Evolutionary conservation across 2,113 vertebrate species (phyloP), one percentile per base, ranked within the genome.

Genomic region (Urocynchramus pylzowi): DNA sequence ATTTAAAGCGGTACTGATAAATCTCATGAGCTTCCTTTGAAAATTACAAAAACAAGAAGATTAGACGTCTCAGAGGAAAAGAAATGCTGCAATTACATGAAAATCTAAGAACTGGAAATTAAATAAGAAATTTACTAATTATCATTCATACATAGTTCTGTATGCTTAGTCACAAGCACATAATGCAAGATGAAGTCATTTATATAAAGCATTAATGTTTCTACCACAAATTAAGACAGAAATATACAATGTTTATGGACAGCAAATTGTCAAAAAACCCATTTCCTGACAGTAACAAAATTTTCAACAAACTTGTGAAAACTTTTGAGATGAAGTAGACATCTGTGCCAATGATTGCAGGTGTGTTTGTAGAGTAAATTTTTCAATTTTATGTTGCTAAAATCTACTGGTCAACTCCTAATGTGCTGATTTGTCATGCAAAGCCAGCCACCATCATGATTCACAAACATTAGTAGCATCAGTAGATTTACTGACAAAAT

Each of bases 1-100:
- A 95, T 64, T 5, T 97, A 85, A 97, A 98, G 53, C 49, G 93
- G 49, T 94, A 92, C 33, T 69, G 42, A 52, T 97, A 97, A 81
- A 95, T 93, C 84, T 96, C 93, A 69, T 39, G 31, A 35, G 24
- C 30, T 16, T 13, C 73, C 95, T 97, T 93, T 60, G 84, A 94
- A 90, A 95, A 95, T 13, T 8, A 95, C 35, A 94, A 92, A 85
- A 95, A 13, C 8, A 91, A 69, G 37, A 84, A 26, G 19, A 87
- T 70, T 17, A 88, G 50, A 81, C 85, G 21, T 21, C 54, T 82
- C 78, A 63, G 47, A 91, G 74, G 37, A 89, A 81, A 81, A 69
- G 4, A 94, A 90, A 74, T 59, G 7, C 18, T 80, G 49, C 44
- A 87, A 41, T 75, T 84, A 53, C 19, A 45, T 10, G 64, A 41